Conservation (phyloP, 2,797 vertebrate genomes). For the Dryobates pubescens region DNA sequence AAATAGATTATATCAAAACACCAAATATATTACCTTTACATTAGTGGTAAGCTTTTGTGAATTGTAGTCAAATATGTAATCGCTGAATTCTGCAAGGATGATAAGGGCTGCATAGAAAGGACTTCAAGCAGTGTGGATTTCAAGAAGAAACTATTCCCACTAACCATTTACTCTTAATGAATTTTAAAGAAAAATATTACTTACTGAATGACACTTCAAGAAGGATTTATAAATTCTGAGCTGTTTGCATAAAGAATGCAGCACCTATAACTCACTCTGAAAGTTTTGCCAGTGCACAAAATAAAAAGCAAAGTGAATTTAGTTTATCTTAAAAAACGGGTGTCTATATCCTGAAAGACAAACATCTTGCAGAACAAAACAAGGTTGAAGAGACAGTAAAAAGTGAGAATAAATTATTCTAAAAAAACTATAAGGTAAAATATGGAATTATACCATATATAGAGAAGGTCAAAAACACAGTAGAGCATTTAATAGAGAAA, state of each 20-base stretch:
- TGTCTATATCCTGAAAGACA: neutral
- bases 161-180: constrained; percentile 34
- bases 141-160: constrained; percentile 26
- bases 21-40: constrained; percentile 58
- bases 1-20: constrained; percentile 67
- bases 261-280: neutral
- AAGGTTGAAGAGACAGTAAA: neutral
- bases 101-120: constrained; percentile 57
- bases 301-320: neutral
- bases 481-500: neutral
- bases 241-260: neutral
- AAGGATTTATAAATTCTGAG: constrained; percentile 22
- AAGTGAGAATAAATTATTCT: neutral
- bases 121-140: constrained; percentile 24
- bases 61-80: constrained; percentile 73
- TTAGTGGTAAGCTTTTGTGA: constrained; percentile 61
- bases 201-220: neutral
- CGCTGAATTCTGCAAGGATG: constrained; percentile 41
- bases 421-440: neutral
- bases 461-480: neutral
- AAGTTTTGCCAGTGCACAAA: neutral
- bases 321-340: neutral
- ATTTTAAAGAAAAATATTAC: constrained; percentile 11
- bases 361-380: neutral
- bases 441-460: neutral